Evolutionary conservation across 2,113 vertebrate genomes (phyloP).

Genomic region (Pithys albifrons): DNA sequence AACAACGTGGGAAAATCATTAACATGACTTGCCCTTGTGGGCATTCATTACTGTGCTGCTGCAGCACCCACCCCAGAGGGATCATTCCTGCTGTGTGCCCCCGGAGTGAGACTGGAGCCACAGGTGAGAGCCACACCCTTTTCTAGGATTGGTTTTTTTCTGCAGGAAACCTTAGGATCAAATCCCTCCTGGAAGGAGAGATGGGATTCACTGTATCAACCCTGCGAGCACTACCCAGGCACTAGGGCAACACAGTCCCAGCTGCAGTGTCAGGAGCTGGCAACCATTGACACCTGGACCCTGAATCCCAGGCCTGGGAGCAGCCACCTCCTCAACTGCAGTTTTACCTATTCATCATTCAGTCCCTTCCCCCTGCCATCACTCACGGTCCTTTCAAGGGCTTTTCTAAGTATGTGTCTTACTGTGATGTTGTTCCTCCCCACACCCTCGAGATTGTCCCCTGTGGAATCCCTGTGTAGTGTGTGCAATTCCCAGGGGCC

Average conservation of each 20-base stretch:
- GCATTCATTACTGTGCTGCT: neutral
- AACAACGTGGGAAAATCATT: neutral
- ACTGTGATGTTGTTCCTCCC: neutral
- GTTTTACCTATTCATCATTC: neutral
- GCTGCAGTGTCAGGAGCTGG: accelerated
- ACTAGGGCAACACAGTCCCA: neutral
- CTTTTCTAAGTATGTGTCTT: neutral
- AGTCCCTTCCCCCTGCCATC: neutral
- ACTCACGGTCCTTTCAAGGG: neutral
- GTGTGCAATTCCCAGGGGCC: neutral
- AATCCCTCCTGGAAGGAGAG: neutral
- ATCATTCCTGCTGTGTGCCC: accelerated
- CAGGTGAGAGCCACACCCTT: neutral
- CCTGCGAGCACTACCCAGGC: accelerated
- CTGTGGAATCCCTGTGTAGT: neutral
- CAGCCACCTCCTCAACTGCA: neutral
- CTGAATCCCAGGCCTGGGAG: neutral
- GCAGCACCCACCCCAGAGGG: neutral
- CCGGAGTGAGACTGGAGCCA: neutral
- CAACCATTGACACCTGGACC: accelerated
- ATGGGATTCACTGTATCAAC: accelerated
- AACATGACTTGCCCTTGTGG: neutral
- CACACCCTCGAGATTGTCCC: neutral
- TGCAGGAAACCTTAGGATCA: neutral
- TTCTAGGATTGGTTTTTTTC: neutral